Evolutionary conservation across 2,797 vertebrate genomes (phyloP).

Genomic region (Dendrocincla tyrannina): DNA sequence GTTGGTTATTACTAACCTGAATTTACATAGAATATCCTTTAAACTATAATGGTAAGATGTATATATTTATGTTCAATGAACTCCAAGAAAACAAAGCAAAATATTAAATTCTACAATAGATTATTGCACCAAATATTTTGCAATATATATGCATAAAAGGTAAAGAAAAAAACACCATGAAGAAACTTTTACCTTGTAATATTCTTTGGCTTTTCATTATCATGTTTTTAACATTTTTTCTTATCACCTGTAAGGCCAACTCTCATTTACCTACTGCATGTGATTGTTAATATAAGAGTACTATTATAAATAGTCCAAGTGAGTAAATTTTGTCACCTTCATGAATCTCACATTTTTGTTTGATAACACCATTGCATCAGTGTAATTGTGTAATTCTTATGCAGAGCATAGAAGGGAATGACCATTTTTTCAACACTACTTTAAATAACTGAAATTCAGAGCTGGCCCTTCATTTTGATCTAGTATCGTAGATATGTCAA

Average conservation of each 20-base stretch:
- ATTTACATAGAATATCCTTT: background rate
- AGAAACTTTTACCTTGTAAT: background rate
- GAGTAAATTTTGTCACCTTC: background rate
- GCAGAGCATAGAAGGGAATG: background rate
- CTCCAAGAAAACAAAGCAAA: background rate
- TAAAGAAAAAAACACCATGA: background rate
- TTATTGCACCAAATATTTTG: background rate
- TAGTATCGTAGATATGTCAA: background rate
- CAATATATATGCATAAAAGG: background rate
- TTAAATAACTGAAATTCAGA: slow-evolving; percentile 6
- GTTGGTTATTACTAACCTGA: background rate
- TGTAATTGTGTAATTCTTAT: background rate
- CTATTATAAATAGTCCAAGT: background rate
- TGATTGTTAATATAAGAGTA: background rate
- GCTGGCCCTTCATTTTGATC: background rate
- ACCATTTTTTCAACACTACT: background rate
- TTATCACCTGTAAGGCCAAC: background rate
- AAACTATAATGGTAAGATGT: background rate
- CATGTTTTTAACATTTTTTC: background rate
- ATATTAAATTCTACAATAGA: background rate
- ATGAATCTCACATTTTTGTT: background rate
- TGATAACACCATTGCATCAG: background rate
- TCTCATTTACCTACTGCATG: background rate
- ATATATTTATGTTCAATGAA: background rate
- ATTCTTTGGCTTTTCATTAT: background rate